Evolutionary conservation across 2,888 invertebrate species (phyloP).

Genomic region (Abrostola triplasia): DNA sequence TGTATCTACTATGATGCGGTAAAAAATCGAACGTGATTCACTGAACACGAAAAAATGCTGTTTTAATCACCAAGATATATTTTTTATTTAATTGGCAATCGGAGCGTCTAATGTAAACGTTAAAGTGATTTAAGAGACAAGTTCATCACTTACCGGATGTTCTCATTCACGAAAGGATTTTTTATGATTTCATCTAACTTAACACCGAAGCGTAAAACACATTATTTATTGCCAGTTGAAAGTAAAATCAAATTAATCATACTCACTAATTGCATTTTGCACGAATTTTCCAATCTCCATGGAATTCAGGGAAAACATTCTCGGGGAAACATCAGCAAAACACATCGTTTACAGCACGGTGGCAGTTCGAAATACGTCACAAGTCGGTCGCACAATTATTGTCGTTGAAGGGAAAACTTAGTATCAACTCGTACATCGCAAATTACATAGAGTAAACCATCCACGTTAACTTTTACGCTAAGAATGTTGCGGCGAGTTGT

Average conservation of each 20-base stretch:
- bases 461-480: slow-evolving; percentile 87
- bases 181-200: slow-evolving; percentile 16
- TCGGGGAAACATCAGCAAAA: slow-evolving; percentile 68
- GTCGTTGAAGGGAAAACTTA: slow-evolving; percentile 72
- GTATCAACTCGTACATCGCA: slow-evolving; percentile 83
- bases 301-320: slow-evolving; percentile 65
- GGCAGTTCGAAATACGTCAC: slow-evolving; percentile 71
- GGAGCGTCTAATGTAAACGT: slow-evolving; percentile 25
- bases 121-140: slow-evolving; percentile 33
- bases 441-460: slow-evolving; percentile 88
- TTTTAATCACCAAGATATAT: slow-evolving; percentile 16
- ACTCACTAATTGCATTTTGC: slow-evolving; percentile 80
- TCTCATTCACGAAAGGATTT: slow-evolving; percentile 37
- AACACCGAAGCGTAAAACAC: slow-evolving; percentile 14
- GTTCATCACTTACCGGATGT: slow-evolving; percentile 42
- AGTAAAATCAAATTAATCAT: slow-evolving; percentile 61
- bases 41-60: slow-evolving; percentile 31
- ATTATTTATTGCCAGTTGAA: slow-evolving; percentile 50
- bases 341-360: slow-evolving; percentile 73
- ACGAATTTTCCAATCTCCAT: slow-evolving; percentile 72
- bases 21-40: slow-evolving; percentile 31
- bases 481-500: slow-evolving; percentile 87
- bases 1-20: slow-evolving; percentile 31
- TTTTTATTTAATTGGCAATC: slow-evolving; percentile 32
- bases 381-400: slow-evolving; percentile 75